Evolutionary conservation across 1,140 invertebrate genomes (phyloP), one percentile per base, ranked within the genome.

Genomic region (Hermetia illucens): DNA sequence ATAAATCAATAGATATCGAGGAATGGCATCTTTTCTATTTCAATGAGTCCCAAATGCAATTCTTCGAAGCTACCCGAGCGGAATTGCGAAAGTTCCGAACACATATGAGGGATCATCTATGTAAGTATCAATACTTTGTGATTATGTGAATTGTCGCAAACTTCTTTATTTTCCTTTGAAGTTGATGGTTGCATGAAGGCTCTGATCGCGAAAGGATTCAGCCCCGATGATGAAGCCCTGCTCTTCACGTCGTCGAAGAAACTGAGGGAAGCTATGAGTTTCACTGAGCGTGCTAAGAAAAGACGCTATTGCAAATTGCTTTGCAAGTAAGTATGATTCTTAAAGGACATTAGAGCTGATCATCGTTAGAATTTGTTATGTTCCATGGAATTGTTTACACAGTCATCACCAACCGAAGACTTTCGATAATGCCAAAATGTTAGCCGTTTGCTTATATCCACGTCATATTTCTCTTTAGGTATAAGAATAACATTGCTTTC

Each of bases 251-350:
- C 38, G 48, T 53, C 48, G 41, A 68, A 49, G 56, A 69, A 68
- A 39, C 61, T 68, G 21, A 62, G 64, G 3, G 68, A 67, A 17
- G 80, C 73, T 49, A 79, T 85, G 68, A 80, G 79, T 17, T 89
- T 85, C 48, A 84, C 81, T 21, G 77, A 88, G 47, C 82, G 87
- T 47, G 78, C 80, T 1, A 76, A 77, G 40, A 90, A 89, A 51
- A 67, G 77, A 41, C 70, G 75, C 36, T 78, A 80, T 47, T 87
- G 82, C 53, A 69, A 74, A 46, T 64, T 73, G 18, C 62, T 84
- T 0, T 70, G 74, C 13, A 70, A 76, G 79, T 84, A 63, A 48
- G 52, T 49, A 38, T 36, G 18, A 3, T 39, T 34, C n/a, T n/a
- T n/a, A n/a, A n/a, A n/a, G n/a, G n/a, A n/a, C n/a, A n/a, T n/a